Evolutionary conservation across 2,888 invertebrate genomes (phyloP).

Genomic region (Trichopria drosophilae): DNA sequence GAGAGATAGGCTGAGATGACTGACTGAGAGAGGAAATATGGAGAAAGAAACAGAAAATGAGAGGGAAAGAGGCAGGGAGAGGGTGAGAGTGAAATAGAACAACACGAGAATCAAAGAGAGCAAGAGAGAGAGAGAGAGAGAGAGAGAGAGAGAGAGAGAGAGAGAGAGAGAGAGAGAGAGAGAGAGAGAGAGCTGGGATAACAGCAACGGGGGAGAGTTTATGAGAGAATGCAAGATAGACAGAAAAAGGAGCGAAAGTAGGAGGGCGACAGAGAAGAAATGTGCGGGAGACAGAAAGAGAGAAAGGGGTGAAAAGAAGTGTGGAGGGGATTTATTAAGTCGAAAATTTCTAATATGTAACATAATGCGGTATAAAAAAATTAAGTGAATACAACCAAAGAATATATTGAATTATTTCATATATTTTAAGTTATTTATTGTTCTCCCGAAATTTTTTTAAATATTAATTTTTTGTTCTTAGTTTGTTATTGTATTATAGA

Average conservation of each 20-base stretch:
- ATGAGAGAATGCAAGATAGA: constrained; percentile 7
- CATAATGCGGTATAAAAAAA: too few relatives aligned
- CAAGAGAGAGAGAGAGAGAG: constrained; percentile 20
- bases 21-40: constrained; percentile 24
- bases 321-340: constrained; percentile 13
- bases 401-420: too few relatives aligned
- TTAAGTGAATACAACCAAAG: too few relatives aligned
- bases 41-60: constrained; percentile 27
- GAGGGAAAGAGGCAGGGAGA: constrained; percentile 16
- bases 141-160: constrained; percentile 15
- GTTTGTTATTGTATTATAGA: too few relatives aligned
- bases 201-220: too few relatives aligned
- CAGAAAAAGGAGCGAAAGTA: constrained; percentile 7
- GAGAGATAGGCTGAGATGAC: constrained; percentile 3
- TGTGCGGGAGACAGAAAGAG: constrained; percentile 1
- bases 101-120: constrained; percentile 17
- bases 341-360: too few relatives aligned
- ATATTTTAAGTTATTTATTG: too few relatives aligned
- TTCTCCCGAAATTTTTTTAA: too few relatives aligned
- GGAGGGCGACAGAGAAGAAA: constrained; percentile 10
- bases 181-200: constrained; percentile 1
- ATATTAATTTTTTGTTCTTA: too few relatives aligned
- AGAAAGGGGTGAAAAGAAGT: constrained; percentile 7
- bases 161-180: constrained; percentile 13
- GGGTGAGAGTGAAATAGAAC: constrained; percentile 24